phyloP scores from a whole-genome alignment of 1,140 invertebrate species.

The Lucilia cuprina region DNA sequence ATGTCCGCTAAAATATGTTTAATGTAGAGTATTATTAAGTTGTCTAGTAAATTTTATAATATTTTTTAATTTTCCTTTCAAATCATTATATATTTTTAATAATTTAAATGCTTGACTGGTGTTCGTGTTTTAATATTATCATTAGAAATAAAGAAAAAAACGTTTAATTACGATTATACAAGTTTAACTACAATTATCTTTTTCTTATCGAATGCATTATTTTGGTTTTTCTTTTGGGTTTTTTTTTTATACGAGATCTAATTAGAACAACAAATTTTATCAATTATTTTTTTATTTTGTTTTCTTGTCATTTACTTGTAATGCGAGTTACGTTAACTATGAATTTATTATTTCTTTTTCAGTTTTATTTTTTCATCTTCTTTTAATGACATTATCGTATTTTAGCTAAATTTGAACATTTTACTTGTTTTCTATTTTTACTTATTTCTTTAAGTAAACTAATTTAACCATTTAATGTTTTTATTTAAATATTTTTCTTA shows the following conservation, averaged over 20 bases:
- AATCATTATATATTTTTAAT: background rate
- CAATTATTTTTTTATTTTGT: background rate
- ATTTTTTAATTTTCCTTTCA: background rate
- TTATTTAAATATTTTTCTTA: too few relatives aligned
- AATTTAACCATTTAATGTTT: background rate
- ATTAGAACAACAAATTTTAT: background rate
- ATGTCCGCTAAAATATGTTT: background rate
- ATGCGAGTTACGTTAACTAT: slow-evolving; percentile 26
- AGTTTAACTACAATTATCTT: too few relatives aligned
- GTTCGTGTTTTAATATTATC: background rate
- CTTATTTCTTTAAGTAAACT: background rate
- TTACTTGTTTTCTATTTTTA: background rate
- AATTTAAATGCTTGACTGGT: slow-evolving; percentile 28
- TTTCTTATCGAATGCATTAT: too few relatives aligned
- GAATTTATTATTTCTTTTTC: too few relatives aligned
- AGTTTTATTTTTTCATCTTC: background rate
- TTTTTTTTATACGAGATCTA: too few relatives aligned
- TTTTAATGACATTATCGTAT: background rate
- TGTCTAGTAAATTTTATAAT: slow-evolving; percentile 14
- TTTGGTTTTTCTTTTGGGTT: too few relatives aligned
- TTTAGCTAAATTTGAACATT: slow-evolving; percentile 9
- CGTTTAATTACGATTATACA: too few relatives aligned
- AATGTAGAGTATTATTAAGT: slow-evolving; percentile 1
- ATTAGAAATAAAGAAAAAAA: too few relatives aligned
- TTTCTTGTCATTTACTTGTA: background rate